Percentiles rank a stretch among this genome's conserved stretches.
Evolutionary conservation across 1,140 invertebrate genomes (phyloP).

Genomic region (Papilio helenus): DNA sequence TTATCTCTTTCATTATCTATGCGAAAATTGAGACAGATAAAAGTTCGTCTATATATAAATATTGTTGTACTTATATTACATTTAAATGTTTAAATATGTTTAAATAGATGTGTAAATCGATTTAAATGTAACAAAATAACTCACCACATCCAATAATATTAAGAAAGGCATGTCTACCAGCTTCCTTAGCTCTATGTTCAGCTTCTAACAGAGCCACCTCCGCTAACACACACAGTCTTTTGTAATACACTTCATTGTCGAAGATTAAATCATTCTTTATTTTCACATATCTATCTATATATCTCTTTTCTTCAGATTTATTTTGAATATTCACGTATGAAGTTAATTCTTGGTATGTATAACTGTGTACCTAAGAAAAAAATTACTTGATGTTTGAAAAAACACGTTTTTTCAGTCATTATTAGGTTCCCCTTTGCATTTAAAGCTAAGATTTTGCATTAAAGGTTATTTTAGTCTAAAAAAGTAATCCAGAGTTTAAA

Average conservation of each 20-base stretch:
- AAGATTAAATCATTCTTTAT: conserved; percentile 52
- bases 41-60: no score
- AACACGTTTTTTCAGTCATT: no score
- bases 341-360: conserved; percentile 66
- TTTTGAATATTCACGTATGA: conserved; percentile 60
- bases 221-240: conserved; percentile 58
- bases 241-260: conserved; percentile 75
- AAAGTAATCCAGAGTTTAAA: no score
- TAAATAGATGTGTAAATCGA: no score
- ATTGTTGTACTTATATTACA: no score
- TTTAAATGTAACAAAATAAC: conserved; percentile 27
- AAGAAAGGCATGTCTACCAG: conserved; percentile 51
- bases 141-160: conserved; percentile 75
- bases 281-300: conserved; percentile 66
- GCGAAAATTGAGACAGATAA: neutral
- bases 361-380: conserved; percentile 64
- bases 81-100: no score
- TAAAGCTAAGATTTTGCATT: no score
- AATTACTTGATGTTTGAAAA: neutral
- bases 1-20: neutral
- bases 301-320: conserved; percentile 57
- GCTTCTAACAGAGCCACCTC: conserved; percentile 64
- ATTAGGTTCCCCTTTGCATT: no score
- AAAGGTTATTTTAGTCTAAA: no score
- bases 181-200: conserved; percentile 49